phyloP scores from a whole-genome alignment of 2,797 vertebrate species.

The Chaunax sp. region DNA sequence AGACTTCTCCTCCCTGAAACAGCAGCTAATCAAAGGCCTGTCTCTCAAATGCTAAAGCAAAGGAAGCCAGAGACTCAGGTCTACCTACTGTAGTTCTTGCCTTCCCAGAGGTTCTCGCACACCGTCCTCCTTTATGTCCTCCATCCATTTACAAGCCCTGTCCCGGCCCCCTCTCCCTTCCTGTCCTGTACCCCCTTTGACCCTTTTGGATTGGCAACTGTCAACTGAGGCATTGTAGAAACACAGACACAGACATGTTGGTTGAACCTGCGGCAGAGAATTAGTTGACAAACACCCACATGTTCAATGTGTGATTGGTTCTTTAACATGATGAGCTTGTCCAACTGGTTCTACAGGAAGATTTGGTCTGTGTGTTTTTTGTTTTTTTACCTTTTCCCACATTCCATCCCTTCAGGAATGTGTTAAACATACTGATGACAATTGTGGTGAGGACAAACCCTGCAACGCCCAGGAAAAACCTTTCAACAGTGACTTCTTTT shows the following conservation, averaged over 20 bases:
- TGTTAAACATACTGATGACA: slow-evolving; percentile 41
- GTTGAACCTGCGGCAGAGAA: not conserved
- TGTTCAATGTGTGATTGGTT: slow-evolving; percentile 2
- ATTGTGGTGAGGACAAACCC: slow-evolving; percentile 40
- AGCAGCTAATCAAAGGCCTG: slow-evolving; percentile 12
- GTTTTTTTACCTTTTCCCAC: slow-evolving; percentile 32
- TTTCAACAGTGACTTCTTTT: not conserved
- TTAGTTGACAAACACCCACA: not conserved
- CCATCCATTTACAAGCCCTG: slow-evolving; percentile 45
- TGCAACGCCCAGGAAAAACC: slow-evolving; percentile 35
- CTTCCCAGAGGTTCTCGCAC: slow-evolving; percentile 9
- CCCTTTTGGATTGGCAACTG: slow-evolving; percentile 9
- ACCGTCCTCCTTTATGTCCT: slow-evolving; percentile 19
- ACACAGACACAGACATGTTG: slow-evolving; percentile 16
- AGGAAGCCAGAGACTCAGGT: slow-evolving; percentile 37
- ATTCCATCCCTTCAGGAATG: slow-evolving; percentile 56
- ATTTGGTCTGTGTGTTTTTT: slow-evolving; percentile 39
- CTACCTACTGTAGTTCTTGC: slow-evolving; percentile 42
- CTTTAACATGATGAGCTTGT: slow-evolving; percentile 22
- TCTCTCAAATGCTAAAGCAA: slow-evolving; percentile 15
- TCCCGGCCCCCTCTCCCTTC: not conserved
- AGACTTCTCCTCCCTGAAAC: not conserved
- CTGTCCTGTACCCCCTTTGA: slow-evolving; percentile 6
- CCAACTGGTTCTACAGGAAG: slow-evolving; percentile 57
- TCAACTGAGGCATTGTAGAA: slow-evolving; percentile 51